Percentiles rank a stretch among this genome's conserved stretches.
These are phyloP conservation scores for Ceratosolen solmsi DNA, from an alignment of 1,140 invertebrate genomes.

Conservation along the genomic window DNA sequence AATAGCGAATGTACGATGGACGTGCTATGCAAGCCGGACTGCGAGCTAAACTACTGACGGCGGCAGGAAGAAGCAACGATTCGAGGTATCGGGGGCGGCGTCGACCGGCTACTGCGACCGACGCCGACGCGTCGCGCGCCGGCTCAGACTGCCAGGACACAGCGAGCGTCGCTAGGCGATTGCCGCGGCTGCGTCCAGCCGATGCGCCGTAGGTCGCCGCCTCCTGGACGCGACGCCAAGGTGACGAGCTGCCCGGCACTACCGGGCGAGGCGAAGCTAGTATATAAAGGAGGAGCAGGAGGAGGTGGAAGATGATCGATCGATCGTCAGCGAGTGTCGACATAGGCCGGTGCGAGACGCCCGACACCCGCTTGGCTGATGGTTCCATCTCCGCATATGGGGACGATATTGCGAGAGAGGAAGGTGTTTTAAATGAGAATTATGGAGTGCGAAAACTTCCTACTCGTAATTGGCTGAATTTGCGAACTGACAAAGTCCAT, in stretches of 20 bases:
- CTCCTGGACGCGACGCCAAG: not conserved
- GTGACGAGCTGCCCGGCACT: not conserved
- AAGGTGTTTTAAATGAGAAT: too few species aligned
- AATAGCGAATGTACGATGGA: constrained; percentile 12
- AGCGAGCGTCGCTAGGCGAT: constrained; percentile 53
- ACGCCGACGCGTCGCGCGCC: constrained; percentile 42
- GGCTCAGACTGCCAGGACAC: constrained; percentile 9
- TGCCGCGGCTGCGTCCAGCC: constrained; percentile 23
- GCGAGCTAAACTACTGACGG: constrained; percentile 61
- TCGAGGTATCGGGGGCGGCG: constrained; percentile 50
- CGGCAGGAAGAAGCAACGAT: constrained; percentile 10
- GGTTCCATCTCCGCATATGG: too few species aligned
- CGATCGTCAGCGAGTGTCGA: too few species aligned
- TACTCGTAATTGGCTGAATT: too few species aligned
- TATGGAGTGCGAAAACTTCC: too few species aligned
- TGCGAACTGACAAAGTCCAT: too few species aligned
- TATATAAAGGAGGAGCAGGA: too few species aligned
- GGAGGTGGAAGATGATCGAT: too few species aligned
- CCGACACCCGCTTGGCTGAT: too few species aligned
- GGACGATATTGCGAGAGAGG: too few species aligned
- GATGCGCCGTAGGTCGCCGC: not conserved
- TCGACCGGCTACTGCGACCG: constrained; percentile 43
- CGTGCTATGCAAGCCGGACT: constrained; percentile 57
- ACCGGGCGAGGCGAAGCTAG: not conserved
- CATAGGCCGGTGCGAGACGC: too few species aligned